A percentile compares a stretch with the other conserved stretches of the same genome.
phyloP scores from a whole-genome alignment of 2,797 vertebrate species.

The Balearica regulorum region DNA sequence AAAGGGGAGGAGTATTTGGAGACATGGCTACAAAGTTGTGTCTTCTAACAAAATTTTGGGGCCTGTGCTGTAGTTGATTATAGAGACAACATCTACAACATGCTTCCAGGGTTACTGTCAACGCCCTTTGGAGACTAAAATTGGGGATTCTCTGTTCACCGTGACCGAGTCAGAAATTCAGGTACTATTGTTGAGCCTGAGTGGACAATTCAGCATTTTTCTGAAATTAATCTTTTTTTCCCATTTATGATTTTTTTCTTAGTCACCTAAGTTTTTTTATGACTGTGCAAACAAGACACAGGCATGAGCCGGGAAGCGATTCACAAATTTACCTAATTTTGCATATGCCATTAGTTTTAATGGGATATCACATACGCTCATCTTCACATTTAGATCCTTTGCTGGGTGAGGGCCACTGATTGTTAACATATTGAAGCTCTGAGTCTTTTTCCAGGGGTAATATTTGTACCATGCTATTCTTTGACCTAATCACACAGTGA shows the following conservation, averaged over 20 bases:
- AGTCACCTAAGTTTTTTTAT: background rate
- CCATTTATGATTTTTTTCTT: background rate
- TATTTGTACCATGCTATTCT: background rate
- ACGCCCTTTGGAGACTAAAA: fast-evolving
- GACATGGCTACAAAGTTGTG: background rate
- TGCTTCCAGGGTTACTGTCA: background rate
- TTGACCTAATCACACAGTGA: background rate
- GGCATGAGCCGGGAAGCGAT: background rate
- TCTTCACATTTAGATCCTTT: background rate
- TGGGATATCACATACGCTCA: background rate
- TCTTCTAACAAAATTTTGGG: background rate
- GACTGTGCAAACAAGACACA: background rate
- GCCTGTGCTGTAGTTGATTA: background rate
- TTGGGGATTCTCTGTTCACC: background rate
- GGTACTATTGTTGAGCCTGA: background rate
- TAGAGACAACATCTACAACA: background rate
- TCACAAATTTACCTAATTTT: background rate
- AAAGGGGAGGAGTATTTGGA: background rate
- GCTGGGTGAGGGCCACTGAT: background rate
- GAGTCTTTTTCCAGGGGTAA: background rate
- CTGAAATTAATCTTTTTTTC: background rate
- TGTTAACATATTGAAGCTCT: background rate
- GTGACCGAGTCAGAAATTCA: background rate
- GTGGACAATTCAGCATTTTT: background rate
- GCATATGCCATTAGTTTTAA: background rate